phyloP scores from a whole-genome alignment of 2,113 vertebrate species.

The Nycticryphes semicollaris region DNA sequence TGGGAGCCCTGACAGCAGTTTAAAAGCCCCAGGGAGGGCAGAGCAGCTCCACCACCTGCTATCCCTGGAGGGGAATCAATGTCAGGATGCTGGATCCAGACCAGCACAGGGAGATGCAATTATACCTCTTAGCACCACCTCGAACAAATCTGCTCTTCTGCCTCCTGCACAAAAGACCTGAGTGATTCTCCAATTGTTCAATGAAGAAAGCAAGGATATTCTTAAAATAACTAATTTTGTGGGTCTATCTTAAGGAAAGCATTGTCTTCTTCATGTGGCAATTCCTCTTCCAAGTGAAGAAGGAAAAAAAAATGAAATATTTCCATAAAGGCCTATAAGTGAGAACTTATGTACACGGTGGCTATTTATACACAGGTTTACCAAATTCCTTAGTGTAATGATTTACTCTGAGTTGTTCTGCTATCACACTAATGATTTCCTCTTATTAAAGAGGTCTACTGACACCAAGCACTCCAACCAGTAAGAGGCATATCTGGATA shows the following conservation, averaged over 20 bases:
- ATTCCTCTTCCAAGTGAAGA: not conserved
- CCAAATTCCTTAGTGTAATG: not conserved
- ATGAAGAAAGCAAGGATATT: not conserved
- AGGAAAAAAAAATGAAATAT: not conserved
- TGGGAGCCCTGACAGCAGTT: not conserved
- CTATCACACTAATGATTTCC: not conserved
- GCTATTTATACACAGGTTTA: not conserved
- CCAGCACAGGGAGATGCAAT: rapidly evolving
- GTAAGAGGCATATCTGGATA: not conserved
- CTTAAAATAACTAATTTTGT: not conserved
- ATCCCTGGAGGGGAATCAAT: not conserved
- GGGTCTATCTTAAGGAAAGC: not conserved
- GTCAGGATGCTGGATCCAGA: not conserved
- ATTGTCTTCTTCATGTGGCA: not conserved
- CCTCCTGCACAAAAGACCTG: not conserved
- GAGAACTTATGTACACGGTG: not conserved
- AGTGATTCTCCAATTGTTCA: not conserved
- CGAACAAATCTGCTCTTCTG: not conserved
- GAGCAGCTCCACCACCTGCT: not conserved
- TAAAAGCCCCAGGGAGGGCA: not conserved
- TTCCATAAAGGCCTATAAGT: not conserved
- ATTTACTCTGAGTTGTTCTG: not conserved
- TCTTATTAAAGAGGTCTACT: not conserved
- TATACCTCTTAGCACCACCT: not conserved
- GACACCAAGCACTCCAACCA: not conserved